These are phyloP conservation scores for Acholoe squamosa DNA, from an alignment of 2,888 invertebrate species.

Conservation along the genomic window DNA sequence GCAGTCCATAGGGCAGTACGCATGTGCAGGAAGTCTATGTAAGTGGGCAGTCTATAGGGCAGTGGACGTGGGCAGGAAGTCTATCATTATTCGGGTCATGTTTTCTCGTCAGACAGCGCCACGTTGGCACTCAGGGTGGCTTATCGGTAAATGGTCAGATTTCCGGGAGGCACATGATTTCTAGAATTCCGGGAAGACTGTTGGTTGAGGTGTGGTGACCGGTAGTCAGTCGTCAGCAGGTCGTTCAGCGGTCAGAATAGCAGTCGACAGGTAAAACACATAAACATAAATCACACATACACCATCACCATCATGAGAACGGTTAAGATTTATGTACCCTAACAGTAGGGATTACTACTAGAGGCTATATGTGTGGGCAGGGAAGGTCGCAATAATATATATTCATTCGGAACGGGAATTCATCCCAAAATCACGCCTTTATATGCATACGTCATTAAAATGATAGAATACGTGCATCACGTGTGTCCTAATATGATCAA, in stretches of 20 bases:
- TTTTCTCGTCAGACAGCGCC: not conserved
- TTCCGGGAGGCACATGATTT: slow-evolving; percentile 38
- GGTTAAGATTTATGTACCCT: too few species aligned
- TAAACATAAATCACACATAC: slow-evolving; percentile 43
- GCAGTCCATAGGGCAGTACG: too few species aligned
- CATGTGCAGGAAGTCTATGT: too few species aligned
- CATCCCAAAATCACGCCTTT: too few species aligned
- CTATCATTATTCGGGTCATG: not conserved
- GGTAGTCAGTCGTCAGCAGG: not conserved
- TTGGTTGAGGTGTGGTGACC: not conserved
- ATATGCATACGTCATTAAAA: too few species aligned
- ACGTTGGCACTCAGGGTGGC: not conserved
- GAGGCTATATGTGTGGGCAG: not conserved
- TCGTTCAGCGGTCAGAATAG: slow-evolving; percentile 36
- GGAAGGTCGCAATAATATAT: too few species aligned
- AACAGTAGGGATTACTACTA: not conserved
- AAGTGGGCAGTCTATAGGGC: not conserved
- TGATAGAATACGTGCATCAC: too few species aligned
- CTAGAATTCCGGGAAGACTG: slow-evolving; percentile 35
- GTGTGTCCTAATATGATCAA: too few species aligned
- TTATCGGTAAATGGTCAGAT: slow-evolving; percentile 40
- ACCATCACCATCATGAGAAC: not conserved
- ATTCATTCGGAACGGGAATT: too few species aligned
- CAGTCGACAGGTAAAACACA: slow-evolving; percentile 33
- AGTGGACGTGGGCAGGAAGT: not conserved